Percentiles rank a stretch among this genome's conserved stretches.
These are phyloP conservation scores for Seladonia tumulorum DNA, from an alignment of 2,888 invertebrate genomes.

Conservation along the genomic window DNA sequence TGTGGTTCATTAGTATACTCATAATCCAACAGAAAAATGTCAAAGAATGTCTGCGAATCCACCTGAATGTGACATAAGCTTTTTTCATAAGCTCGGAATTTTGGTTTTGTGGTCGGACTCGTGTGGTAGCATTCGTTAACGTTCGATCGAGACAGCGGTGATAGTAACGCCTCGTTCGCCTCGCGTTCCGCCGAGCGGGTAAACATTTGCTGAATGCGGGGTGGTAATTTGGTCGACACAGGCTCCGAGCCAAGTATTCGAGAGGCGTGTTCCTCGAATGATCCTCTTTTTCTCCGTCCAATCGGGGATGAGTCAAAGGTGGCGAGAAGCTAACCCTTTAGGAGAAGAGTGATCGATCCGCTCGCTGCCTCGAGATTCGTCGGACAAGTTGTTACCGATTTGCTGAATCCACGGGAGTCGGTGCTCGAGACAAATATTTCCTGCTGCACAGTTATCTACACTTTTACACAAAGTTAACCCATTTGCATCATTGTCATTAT, in stretches of 20 bases:
- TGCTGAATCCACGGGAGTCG: not conserved
- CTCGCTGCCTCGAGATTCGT: not conserved
- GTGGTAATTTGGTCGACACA: constrained; percentile 42
- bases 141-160: constrained; percentile 76
- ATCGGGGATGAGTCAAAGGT: constrained; percentile 16
- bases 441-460: not conserved
- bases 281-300: constrained; percentile 16
- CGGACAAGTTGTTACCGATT: not conserved
- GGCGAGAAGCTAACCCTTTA: not conserved
- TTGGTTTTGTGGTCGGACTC: constrained; percentile 8
- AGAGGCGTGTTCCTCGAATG: constrained; percentile 7
- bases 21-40: no score
- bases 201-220: constrained; percentile 76
- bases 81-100: not conserved
- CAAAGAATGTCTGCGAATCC: no score
- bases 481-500: no score
- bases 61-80: no score
- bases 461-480: no score
- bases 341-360: not conserved
- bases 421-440: not conserved
- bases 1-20: no score
- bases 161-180: constrained; percentile 47
- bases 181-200: constrained; percentile 62
- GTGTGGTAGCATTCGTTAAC: constrained; percentile 79
- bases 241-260: constrained; percentile 45